Evolutionary conservation across 2,113 vertebrate genomes (phyloP), one percentile per base, ranked within the genome.

Genomic region (Excalfactoria chinensis): DNA sequence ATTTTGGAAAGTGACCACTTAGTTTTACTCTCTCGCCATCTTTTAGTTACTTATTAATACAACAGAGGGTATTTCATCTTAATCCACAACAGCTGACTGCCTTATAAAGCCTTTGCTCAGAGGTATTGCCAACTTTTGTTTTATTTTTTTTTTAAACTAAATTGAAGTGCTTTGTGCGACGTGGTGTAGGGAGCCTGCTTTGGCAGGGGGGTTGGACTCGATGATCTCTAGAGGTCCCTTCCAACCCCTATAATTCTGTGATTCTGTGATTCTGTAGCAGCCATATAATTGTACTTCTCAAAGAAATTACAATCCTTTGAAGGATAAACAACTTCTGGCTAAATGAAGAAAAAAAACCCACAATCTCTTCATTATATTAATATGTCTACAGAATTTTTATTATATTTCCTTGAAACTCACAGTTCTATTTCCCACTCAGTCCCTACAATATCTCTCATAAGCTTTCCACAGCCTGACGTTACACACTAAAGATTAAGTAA

Each of bases 91-190:
- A 95, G 79, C 68, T 46, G 88, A 91, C 68, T 80, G 87, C 56
- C 71, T 77, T 89, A 85, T 91, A 95, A 87, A 95, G 91, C 93
- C 58, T 93, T 80, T 95, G 78, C 89, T 93, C 95, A 67, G 43
- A 96, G 81, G 41, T 73, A 71, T 76, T n/a, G 12, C 67, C 88
- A 83, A 89, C 89, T 40, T 62, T 7, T 25, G 9, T 62, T 25
- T n/a, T n/a, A n/a, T n/a, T 55, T 85, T 93, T 93, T 93, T 91
- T 60, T 37, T 37, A 37, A 17, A 62, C 91, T 76, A 95, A 95
- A 96, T 89, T 46, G 13, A 96, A 91, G 60, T 94, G 46, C 88
- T 89, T 95, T 94, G n/a, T n/a, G n/a, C n/a, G n/a, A n/a, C n/a
- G n/a, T n/a, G n/a, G n/a, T n/a, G n/a, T n/a, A n/a, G n/a, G n/a